Evolutionary conservation across 2,797 vertebrate species (phyloP).

Genomic region (Sternarchorhynchus goeldii): DNA sequence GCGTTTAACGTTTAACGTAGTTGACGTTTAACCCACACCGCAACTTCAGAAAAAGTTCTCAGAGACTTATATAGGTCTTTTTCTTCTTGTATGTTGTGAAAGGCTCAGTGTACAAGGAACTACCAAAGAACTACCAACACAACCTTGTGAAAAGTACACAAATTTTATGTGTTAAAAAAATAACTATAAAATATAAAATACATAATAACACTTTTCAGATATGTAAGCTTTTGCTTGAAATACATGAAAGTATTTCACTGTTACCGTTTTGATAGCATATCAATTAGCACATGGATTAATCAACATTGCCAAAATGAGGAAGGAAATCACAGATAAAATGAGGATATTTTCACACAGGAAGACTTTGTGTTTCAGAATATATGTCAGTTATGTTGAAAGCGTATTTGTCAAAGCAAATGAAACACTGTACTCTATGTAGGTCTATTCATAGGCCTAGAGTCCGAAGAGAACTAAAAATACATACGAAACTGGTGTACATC

Average conservation of each 20-base stretch:
- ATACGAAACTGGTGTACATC: no score
- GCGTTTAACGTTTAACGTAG: no score
- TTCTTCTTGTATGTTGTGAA: constrained; percentile 1
- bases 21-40: neutral
- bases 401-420: neutral
- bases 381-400: neutral
- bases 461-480: no score
- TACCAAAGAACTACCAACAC: neutral
- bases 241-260: no score
- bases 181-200: no score
- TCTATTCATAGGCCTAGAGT: neutral
- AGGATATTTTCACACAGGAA: neutral
- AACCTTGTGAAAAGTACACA: no score
- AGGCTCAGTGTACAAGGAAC: neutral
- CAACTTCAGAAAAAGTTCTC: neutral
- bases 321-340: neutral
- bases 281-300: neutral
- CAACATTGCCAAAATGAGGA: constrained; percentile 4
- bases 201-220: no score
- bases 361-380: neutral
- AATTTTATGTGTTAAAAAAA: no score
- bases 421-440: neutral
- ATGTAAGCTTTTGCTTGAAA: no score
- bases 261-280: no score
- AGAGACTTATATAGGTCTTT: neutral